A percentile compares a stretch with the other conserved stretches of the same genome.
Conservation (phyloP, 1,140 invertebrate genomes). For the Oncopodura yosiiana region DNA sequence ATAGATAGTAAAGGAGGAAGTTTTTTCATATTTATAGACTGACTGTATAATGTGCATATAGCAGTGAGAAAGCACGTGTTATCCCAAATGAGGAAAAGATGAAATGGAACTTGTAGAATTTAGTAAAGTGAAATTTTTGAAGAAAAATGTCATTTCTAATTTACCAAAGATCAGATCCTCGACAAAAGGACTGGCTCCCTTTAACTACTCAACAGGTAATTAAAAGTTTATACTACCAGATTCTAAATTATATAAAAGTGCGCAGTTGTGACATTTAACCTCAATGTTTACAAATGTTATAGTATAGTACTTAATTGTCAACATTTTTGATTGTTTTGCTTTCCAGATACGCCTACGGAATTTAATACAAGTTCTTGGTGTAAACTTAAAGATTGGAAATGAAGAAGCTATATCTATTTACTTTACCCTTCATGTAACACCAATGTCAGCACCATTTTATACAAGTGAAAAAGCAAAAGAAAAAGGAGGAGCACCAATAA, state of each 20-base stretch:
- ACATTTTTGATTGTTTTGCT: not conserved
- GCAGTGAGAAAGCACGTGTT: too few relatives aligned
- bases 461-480: conserved; percentile 65
- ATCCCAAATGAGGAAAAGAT: not conserved
- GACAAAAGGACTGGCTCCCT: conserved; percentile 36
- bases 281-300: not conserved
- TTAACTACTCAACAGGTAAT: conserved; percentile 36
- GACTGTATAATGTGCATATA: not conserved
- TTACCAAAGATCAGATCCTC: conserved; percentile 32
- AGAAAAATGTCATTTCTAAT: conserved; percentile 32
- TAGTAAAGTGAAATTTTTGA: not conserved
- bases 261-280: too few relatives aligned
- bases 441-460: conserved; percentile 74
- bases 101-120: not conserved
- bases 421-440: conserved; percentile 65
- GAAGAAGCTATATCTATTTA: conserved; percentile 43
- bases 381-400: conserved; percentile 45
- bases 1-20: not conserved
- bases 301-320: not conserved
- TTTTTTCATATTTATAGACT: not conserved
- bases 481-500: conserved; percentile 45
- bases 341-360: conserved; percentile 56
- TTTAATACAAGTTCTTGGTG: conserved; percentile 57
- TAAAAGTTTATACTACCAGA: too few relatives aligned
- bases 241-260: too few relatives aligned